These are phyloP conservation scores for Urocolius indicus DNA, from an alignment of 2,113 vertebrate genomes.

Conservation along the genomic window DNA sequence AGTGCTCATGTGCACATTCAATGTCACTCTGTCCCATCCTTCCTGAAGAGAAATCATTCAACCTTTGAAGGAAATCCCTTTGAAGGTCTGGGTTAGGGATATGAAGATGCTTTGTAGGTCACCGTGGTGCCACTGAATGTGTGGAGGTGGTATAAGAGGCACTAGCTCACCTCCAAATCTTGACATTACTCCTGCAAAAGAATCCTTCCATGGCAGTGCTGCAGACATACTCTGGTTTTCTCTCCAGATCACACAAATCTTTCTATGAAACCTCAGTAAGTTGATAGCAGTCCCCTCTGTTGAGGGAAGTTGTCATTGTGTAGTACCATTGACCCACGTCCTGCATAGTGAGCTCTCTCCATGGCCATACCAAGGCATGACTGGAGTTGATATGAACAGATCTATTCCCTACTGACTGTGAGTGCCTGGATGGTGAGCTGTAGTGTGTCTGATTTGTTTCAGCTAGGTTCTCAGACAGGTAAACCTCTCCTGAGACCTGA, in stretches of 20 bases:
- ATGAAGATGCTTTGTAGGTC: not conserved
- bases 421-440: not conserved
- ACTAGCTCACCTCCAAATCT: too few relatives aligned
- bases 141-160: too few relatives aligned
- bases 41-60: not conserved
- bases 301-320: too few relatives aligned
- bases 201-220: too few relatives aligned
- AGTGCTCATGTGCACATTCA: not conserved
- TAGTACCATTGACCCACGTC: too few relatives aligned
- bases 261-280: too few relatives aligned
- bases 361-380: not conserved
- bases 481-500: conserved; percentile 9
- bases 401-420: not conserved
- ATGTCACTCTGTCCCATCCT: not conserved
- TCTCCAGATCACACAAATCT: too few relatives aligned
- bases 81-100: not conserved
- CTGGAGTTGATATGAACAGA: not conserved
- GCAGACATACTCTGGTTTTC: too few relatives aligned
- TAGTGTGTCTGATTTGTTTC: not conserved
- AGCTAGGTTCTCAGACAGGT: conserved; percentile 2
- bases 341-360: too few relatives aligned
- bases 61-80: not conserved
- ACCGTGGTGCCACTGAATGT: not conserved
- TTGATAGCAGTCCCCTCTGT: too few relatives aligned
- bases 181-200: too few relatives aligned